phyloP scores from a whole-genome alignment of 2,888 invertebrate genomes.

The Agriotes lineatus region DNA sequence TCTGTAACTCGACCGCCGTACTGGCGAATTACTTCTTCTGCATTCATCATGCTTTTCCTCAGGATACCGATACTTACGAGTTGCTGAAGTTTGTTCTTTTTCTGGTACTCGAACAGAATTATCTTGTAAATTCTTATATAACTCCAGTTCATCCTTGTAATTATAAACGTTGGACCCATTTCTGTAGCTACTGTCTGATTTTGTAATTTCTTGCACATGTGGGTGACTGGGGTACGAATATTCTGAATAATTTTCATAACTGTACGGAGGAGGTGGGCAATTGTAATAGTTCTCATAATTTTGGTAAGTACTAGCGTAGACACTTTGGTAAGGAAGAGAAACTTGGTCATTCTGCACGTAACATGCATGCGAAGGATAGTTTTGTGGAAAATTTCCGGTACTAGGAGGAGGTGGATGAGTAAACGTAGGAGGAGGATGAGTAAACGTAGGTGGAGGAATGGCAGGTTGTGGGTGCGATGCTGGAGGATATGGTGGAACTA shows the following conservation, averaged over 20 bases:
- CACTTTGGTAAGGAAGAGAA: background rate
- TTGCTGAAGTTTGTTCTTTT: background rate
- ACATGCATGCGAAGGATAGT: too few species aligned
- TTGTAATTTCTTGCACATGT: background rate
- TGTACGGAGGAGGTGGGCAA: conserved; percentile 10
- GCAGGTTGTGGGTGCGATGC: conserved; percentile 19
- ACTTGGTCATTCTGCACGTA: too few species aligned
- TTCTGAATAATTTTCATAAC: background rate
- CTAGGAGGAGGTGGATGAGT: background rate
- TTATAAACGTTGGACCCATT: conserved; percentile 28
- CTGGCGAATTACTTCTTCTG: background rate
- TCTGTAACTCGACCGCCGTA: conserved; percentile 8
- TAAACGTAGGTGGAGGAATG: background rate
- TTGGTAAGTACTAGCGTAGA: conserved; percentile 6
- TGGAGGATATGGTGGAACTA: conserved; percentile 36
- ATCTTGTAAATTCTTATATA: conserved; percentile 48
- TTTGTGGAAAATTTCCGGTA: background rate
- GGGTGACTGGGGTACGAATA: background rate
- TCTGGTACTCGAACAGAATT: conserved; percentile 30
- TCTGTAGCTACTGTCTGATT: background rate
- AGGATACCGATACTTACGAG: background rate
- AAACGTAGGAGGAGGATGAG: background rate
- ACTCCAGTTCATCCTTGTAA: conserved; percentile 50
- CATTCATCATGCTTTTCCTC: background rate
- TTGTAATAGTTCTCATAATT: conserved; percentile 19